These are phyloP conservation scores for Bombus fervidus DNA, from an alignment of 1,140 invertebrate species.

Conservation along the genomic window DNA sequence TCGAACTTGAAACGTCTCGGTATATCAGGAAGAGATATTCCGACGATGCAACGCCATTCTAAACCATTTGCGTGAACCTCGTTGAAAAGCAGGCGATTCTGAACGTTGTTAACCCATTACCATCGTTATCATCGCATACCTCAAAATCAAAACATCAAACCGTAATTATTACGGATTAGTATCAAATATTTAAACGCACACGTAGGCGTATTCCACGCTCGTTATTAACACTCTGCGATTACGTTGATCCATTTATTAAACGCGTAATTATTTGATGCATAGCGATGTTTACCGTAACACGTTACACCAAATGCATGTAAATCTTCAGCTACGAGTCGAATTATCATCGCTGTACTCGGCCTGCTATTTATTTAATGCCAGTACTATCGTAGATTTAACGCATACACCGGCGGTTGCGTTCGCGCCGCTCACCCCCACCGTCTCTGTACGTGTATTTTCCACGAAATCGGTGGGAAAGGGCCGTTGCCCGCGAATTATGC, in stretches of 20 bases:
- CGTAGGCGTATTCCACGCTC: too few relatives aligned
- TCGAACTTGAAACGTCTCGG: too few relatives aligned
- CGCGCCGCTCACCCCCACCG: too few relatives aligned
- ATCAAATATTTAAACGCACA: too few relatives aligned
- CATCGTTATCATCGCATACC: not conserved
- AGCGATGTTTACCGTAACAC: not conserved
- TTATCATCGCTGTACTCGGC: constrained; percentile 14
- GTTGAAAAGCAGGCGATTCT: not conserved
- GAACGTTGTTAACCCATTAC: not conserved
- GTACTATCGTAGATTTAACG: not conserved
- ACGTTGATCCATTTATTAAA: constrained; percentile 19
- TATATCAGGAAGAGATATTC: too few relatives aligned
- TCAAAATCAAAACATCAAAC: not conserved
- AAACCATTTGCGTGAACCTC: not conserved
- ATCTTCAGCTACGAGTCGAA: constrained; percentile 20
- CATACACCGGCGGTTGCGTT: too few relatives aligned
- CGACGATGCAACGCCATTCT: too few relatives aligned
- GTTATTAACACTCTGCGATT: constrained; percentile 21
- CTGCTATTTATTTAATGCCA: constrained; percentile 23
- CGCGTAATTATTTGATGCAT: constrained; percentile 30
- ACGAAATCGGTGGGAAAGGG: not conserved
- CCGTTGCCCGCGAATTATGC: constrained; percentile 1
- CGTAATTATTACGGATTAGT: not conserved
- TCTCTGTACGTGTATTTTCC: not conserved
- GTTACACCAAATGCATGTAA: constrained; percentile 3